Evolutionary conservation across 1,140 invertebrate genomes (phyloP).

Genomic region (Leptonema lineaticorne): DNA sequence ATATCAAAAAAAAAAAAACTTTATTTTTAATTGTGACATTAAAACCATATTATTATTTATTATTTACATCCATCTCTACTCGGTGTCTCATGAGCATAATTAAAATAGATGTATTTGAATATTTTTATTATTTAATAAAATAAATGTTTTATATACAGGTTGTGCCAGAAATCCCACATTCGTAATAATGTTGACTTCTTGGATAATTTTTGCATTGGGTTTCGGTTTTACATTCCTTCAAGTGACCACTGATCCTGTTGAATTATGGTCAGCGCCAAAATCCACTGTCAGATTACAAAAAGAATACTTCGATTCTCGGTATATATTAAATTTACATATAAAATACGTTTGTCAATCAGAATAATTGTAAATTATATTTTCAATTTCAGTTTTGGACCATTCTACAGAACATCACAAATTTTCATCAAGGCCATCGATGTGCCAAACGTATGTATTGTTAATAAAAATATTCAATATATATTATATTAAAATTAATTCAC

Average conservation of each 20-base stretch:
- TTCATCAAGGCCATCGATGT: constrained; percentile 56
- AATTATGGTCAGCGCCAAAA: constrained; percentile 78
- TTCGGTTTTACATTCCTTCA: constrained; percentile 64
- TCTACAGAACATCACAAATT: constrained; percentile 83
- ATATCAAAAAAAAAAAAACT: too few relatives aligned
- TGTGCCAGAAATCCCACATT: constrained; percentile 62
- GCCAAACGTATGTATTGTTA: constrained; percentile 42
- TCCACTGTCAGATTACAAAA: constrained; percentile 74
- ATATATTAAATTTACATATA: too few relatives aligned
- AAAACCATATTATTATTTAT: constrained; percentile 13
- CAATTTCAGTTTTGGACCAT: constrained; percentile 71
- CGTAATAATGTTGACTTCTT: constrained; percentile 57
- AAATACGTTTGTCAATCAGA: neutral
- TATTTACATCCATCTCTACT: constrained; percentile 27
- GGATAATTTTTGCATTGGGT: constrained; percentile 57
- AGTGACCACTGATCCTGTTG: constrained; percentile 80
- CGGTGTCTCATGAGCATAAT: constrained; percentile 43
- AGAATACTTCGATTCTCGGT: constrained; percentile 70
- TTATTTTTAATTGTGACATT: neutral
- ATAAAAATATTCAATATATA: constrained; percentile 15
- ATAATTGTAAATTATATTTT: constrained; percentile 28
- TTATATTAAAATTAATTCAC: neutral
- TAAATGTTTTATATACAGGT: constrained; percentile 56
- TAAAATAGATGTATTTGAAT: constrained; percentile 53
- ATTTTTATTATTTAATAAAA: too few relatives aligned